Evolutionary conservation across 2,113 vertebrate genomes (phyloP), one percentile per base, ranked within the genome.

Genomic region (Bubo bubo): DNA sequence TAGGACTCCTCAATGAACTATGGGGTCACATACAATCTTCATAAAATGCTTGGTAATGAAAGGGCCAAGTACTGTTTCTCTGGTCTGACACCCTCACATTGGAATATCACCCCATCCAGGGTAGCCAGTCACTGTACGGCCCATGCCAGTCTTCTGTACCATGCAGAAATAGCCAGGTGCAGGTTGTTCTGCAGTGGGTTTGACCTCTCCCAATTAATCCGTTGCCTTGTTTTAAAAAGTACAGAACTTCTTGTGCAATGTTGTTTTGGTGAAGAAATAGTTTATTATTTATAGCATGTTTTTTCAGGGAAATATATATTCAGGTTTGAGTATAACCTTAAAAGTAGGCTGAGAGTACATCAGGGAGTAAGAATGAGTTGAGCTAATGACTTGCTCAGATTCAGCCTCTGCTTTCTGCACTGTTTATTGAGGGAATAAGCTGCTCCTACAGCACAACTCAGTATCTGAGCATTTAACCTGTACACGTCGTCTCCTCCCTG

Each of bases 281-380:
- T 94, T 90, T 68, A 92, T 97, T 96, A 95, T 95, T 97, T 94
- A 93, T 87, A 47, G 62, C 76, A 55, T 88, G 23, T 80, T 95
- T 96, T 94, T 53, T 39, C 89, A 60, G 68, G 60, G 73, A 94
- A 89, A 92, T 71, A 53, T 17, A 79, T 88, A 88, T 74, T 76
- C 79, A 87, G 50, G 64, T 43, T 91, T 71, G 66, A 77, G 37
- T 37, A 39, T 72, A 93, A 90, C 77, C 74, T 94, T 92, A 95
- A 92, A 93, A 93, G 70, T 74, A 79, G 87, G 82, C 91, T 96
- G 90, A 86, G 73, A 62, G 66, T 63, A 49, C 74, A 84, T 66
- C 72, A 55, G 91, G 90, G 95, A 97, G 35, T n/a, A 88, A 19
- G 72, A 77, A 47, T 4, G 37, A 95, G 59, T 28, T 88, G 92